Percentiles rank a stretch among this genome's conserved stretches.
Conservation (phyloP, 2,888 invertebrate genomes). For the Lasiommata megera region DNA sequence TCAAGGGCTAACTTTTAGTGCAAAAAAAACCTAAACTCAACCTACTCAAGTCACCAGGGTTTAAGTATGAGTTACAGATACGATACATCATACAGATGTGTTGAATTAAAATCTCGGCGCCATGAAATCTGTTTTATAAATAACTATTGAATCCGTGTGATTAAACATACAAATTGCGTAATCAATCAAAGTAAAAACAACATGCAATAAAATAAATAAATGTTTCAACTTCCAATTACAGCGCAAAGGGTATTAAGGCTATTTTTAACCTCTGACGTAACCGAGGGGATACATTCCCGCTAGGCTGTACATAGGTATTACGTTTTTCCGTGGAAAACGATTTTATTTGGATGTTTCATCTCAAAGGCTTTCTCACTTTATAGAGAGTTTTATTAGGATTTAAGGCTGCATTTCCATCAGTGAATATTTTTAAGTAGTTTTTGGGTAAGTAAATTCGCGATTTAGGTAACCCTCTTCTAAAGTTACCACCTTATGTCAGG, state of each 20-base stretch:
- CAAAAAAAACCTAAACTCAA: too few relatives aligned
- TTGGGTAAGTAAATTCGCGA: too few relatives aligned
- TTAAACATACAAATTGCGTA: background rate
- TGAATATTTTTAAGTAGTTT: too few relatives aligned
- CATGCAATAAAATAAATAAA: constrained; percentile 1
- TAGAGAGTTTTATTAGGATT: background rate
- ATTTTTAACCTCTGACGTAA: constrained; percentile 8
- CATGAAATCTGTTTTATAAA: too few relatives aligned
- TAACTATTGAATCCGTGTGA: too few relatives aligned
- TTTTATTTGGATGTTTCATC: background rate
- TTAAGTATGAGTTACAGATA: too few relatives aligned
- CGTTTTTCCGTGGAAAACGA: constrained; percentile 1
- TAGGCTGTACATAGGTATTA: background rate
- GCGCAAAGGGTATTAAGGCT: background rate
- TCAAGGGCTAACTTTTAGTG: too few relatives aligned
- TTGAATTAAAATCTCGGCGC: too few relatives aligned
- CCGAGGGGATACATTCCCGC: background rate
- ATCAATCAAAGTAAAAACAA: background rate
- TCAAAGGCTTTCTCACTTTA: background rate
- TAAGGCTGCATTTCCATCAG: background rate
- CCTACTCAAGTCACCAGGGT: too few relatives aligned
- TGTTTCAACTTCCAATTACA: background rate
- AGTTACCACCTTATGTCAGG: too few relatives aligned
- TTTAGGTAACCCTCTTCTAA: too few relatives aligned
- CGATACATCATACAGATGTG: too few relatives aligned